These are phyloP conservation scores for Eupeodes latifasciatus DNA, from an alignment of 2,888 invertebrate genomes.

Conservation along the genomic window DNA sequence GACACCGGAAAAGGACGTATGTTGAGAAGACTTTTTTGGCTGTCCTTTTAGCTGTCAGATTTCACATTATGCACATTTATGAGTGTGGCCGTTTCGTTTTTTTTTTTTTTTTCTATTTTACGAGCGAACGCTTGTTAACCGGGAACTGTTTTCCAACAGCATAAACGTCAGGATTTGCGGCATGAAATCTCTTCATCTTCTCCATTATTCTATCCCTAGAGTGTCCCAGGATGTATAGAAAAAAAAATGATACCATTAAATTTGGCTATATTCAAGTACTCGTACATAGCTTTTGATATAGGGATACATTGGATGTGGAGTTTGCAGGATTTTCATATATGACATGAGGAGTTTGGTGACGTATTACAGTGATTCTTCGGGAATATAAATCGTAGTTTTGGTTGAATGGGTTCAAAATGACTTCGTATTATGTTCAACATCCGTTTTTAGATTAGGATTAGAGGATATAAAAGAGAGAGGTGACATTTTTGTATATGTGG, in stretches of 20 bases:
- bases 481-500: neutral
- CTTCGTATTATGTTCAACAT: conserved; percentile 35
- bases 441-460: conserved; percentile 28
- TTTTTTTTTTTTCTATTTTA: conserved; percentile 2
- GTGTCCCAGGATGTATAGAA: neutral
- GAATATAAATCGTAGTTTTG: conserved; percentile 29
- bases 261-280: neutral
- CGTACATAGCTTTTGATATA: neutral
- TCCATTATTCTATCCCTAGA: conserved; percentile 1
- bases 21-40: conserved; percentile 32
- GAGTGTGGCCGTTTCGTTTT: conserved; percentile 15
- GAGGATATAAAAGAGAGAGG: neutral
- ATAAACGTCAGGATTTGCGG: conserved; percentile 44
- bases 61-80: conserved; percentile 41
- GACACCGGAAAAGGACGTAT: conserved; percentile 45
- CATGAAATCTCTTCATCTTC: conserved; percentile 45
- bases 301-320: conserved; percentile 1
- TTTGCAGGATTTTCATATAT: neutral
- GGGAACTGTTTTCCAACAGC: conserved; percentile 8
- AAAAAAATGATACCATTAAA: conserved; percentile 41
- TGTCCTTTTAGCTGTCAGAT: conserved; percentile 33
- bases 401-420: conserved; percentile 24
- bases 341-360: conserved; percentile 23
- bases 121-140: neutral
- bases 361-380: conserved; percentile 20